A percentile compares a stretch with the other conserved stretches of the same genome.
Evolutionary conservation across 2,797 vertebrate genomes (phyloP).

Genomic region (Microctenopoma stevenorrisi): DNA sequence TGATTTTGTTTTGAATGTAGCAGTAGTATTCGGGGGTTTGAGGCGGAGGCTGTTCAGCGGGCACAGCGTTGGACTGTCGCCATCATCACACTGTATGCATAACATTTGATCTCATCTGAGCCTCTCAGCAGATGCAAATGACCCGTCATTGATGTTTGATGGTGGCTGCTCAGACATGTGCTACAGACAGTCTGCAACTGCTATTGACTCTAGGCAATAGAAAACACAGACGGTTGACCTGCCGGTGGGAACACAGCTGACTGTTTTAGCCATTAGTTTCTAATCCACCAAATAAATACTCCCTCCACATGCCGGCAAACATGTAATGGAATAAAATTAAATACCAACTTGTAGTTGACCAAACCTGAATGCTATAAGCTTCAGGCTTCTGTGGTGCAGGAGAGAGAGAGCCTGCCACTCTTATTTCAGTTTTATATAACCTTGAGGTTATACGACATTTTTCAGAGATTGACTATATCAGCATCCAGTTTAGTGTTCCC

Average conservation of each 20-base stretch:
- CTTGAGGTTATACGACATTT: too few relatives aligned
- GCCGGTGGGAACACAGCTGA: slow-evolving; percentile 15
- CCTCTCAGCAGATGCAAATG: slow-evolving; percentile 33
- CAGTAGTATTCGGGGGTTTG: not conserved
- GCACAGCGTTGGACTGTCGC: not conserved
- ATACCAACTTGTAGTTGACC: too few relatives aligned
- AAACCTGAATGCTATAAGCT: too few relatives aligned
- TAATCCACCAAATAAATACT: slow-evolving; percentile 9
- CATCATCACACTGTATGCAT: not conserved
- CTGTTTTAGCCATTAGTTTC: not conserved
- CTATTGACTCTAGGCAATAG: slow-evolving; percentile 16
- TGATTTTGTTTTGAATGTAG: not conserved
- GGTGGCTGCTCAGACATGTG: slow-evolving; percentile 8
- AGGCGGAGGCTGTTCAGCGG: not conserved
- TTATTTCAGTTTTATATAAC: too few relatives aligned
- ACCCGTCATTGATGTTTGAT: slow-evolving; percentile 22
- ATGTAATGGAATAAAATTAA: too few relatives aligned
- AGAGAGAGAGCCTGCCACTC: too few relatives aligned
- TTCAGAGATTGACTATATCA: not conserved
- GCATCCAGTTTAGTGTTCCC: not conserved
- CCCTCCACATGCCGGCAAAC: too few relatives aligned
- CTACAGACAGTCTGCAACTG: slow-evolving; percentile 35
- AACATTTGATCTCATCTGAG: not conserved
- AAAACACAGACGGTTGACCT: slow-evolving; percentile 23
- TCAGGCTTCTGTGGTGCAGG: too few relatives aligned